Base-by-base conservation (phyloP, 2,797 vertebrate genomes). In the Acanthopagrus latus region DNA sequence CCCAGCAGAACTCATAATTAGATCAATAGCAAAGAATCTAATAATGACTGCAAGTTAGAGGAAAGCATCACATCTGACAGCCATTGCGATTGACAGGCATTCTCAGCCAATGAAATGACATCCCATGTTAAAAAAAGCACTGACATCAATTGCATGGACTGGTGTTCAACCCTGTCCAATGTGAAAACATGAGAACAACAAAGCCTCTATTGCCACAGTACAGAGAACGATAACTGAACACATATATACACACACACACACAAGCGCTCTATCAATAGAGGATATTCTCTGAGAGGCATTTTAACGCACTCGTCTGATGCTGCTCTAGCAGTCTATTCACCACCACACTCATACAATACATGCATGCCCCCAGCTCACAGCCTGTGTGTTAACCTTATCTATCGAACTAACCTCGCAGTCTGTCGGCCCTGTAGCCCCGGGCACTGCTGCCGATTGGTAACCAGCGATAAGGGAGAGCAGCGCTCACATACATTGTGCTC, bases 401-500 rank as follows among this genome's bases (percentile, higher is more conserved):
- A 76, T 80, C 41, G 12, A 82, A 57, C 57, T 23, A 72, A 51
- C 78, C 74, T 80, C 67, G 20, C 69, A 86, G 63, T 64, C 71
- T n/a, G 66, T 57, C 54, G 5, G 67, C 63, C 74, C 76, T 6
- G 72, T 41, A 66, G 88, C 91, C 83, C 0, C 7, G 46, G 87
- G 86, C 88, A 2, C 54, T 17, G 55, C 66, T 86, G 73, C 50
- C 46, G 12, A 85, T 82, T 78, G 82, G 86, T 77, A 74, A 81
- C 62, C 3, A 14, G 69, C 44, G 25, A 84, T 77, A 69, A 57
- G 64, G 58, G 18, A 71, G 65, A 81, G 74, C 79, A 68, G 65
- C 63, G n/a, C 74, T 88, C 82, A 86, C 60, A 62, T 67, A 20
- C 27, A 64, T n/a, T 17, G 43, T 67, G 85, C 71, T 88, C 90